Evolutionary conservation across 2,888 invertebrate genomes (phyloP).

Genomic region (Tetragonula carbonaria): DNA sequence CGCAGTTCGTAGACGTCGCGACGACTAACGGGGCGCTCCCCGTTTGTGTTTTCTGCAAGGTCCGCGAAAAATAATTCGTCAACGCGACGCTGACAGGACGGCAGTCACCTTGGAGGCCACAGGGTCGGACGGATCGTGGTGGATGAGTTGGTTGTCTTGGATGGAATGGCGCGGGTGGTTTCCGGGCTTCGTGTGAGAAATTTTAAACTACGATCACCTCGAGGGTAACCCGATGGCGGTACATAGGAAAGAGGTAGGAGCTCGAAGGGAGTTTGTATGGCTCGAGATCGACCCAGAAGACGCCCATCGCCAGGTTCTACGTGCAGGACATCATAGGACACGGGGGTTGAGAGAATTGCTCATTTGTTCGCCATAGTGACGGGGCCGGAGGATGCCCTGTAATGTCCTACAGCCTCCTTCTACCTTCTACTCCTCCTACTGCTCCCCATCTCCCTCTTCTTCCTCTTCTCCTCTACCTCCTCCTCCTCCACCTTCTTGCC

Average conservation of each 20-base stretch:
- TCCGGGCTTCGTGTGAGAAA: constrained; percentile 81
- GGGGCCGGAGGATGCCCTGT: constrained; percentile 79
- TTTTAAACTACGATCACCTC: constrained; percentile 83
- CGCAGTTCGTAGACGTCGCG: constrained; percentile 3
- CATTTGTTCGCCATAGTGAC: constrained; percentile 82
- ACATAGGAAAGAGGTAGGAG: constrained; percentile 67
- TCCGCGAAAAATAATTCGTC: constrained; percentile 80
- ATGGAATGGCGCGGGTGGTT: constrained; percentile 74
- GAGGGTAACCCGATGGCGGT: constrained; percentile 64
- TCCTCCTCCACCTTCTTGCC: constrained; percentile 35
- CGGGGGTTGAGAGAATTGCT: constrained; percentile 82
- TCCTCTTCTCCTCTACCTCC: constrained; percentile 15
- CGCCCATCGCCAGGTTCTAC: constrained; percentile 76
- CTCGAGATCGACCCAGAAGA: constrained; percentile 77
- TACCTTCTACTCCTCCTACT: constrained; percentile 57
- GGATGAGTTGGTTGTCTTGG: constrained; percentile 65
- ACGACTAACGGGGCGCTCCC: constrained; percentile 59
- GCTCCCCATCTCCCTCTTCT: constrained; percentile 27
- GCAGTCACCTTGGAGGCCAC: constrained; percentile 48
- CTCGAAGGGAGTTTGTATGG: constrained; percentile 61
- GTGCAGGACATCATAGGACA: constrained; percentile 83
- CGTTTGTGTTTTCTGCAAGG: constrained; percentile 18
- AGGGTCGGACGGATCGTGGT: constrained; percentile 47
- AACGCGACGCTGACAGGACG: constrained; percentile 69
- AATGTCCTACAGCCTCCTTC: constrained; percentile 80